Conservation (phyloP, 2,888 invertebrate genomes). For the Lacanobia oleracea region DNA sequence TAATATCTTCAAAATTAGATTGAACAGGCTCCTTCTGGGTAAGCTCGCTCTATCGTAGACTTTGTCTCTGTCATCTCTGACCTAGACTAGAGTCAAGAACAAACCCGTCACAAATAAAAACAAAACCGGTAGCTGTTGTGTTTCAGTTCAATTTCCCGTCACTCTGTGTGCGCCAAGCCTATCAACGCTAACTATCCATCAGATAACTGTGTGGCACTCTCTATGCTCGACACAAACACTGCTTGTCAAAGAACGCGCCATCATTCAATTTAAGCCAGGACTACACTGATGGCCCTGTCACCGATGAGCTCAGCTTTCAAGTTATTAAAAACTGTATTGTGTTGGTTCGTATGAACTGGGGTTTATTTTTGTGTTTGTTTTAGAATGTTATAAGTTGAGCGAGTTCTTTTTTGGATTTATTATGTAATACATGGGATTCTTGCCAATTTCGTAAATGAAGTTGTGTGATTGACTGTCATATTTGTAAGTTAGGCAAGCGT, state of each 20-base stretch:
- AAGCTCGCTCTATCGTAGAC: no score
- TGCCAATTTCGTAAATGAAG: no score
- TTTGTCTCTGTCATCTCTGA: no score
- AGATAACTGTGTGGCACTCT: constrained; percentile 20
- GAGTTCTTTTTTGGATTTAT: no score
- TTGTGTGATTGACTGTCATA: not conserved
- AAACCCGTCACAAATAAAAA: no score
- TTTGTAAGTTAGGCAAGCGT: no score
- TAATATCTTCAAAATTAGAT: no score
- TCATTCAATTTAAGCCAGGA: constrained; percentile 52
- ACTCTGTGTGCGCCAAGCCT: constrained; percentile 15
- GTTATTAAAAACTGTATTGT: constrained; percentile 45
- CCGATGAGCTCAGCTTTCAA: constrained; percentile 38
- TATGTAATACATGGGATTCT: no score
- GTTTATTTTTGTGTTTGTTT: constrained; percentile 21
- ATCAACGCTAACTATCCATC: constrained; percentile 29
- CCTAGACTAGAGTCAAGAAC: no score
- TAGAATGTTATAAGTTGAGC: no score
- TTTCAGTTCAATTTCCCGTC: not conserved
- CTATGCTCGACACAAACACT: constrained; percentile 26
- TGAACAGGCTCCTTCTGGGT: no score
- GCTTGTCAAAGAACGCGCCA: constrained; percentile 39
- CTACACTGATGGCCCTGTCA: constrained; percentile 26
- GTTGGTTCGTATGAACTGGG: not conserved
- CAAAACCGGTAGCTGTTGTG: not conserved